Evolutionary conservation across 2,888 invertebrate genomes (phyloP).

Genomic region (Drosophila rubida): DNA sequence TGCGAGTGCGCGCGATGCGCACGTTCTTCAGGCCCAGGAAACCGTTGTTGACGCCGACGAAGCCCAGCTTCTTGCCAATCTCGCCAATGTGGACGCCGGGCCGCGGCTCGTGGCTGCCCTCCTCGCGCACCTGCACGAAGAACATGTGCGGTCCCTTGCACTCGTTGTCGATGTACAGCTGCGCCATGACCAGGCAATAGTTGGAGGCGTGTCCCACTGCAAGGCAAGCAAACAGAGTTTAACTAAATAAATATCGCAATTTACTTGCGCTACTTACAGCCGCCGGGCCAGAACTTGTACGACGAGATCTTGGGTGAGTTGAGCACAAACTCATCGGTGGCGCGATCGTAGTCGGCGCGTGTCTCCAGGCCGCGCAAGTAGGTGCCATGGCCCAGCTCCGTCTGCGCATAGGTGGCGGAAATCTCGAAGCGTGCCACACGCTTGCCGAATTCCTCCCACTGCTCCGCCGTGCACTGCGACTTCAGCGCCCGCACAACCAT

Average conservation of each 20-base stretch:
- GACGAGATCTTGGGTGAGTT: conserved; percentile 94
- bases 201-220: conserved; percentile 96
- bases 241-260: not conserved
- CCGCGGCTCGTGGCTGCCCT: conserved; percentile 93
- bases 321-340: conserved; percentile 93
- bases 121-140: conserved; percentile 95
- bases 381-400: conserved; percentile 97
- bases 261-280: conserved; percentile 88
- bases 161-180: conserved; percentile 92
- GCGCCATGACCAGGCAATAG: conserved; percentile 95
- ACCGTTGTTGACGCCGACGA: conserved; percentile 96
- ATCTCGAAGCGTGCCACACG: conserved; percentile 92
- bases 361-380: conserved; percentile 96
- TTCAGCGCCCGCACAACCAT: conserved; percentile 96
- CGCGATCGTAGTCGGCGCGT: conserved; percentile 94
- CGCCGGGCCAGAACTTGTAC: conserved; percentile 98
- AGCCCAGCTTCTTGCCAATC: conserved; percentile 96
- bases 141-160: conserved; percentile 96
- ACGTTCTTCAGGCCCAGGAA: conserved; percentile 94
- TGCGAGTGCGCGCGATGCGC: conserved; percentile 93
- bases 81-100: conserved; percentile 96
- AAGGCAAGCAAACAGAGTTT: not conserved
- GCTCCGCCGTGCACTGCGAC: conserved; percentile 94
- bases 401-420: conserved; percentile 98
- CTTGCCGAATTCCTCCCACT: conserved; percentile 93